These are phyloP conservation scores for Epinephelus fuscoguttatus DNA, from an alignment of 2,113 vertebrate genomes.

Conservation along the genomic window DNA sequence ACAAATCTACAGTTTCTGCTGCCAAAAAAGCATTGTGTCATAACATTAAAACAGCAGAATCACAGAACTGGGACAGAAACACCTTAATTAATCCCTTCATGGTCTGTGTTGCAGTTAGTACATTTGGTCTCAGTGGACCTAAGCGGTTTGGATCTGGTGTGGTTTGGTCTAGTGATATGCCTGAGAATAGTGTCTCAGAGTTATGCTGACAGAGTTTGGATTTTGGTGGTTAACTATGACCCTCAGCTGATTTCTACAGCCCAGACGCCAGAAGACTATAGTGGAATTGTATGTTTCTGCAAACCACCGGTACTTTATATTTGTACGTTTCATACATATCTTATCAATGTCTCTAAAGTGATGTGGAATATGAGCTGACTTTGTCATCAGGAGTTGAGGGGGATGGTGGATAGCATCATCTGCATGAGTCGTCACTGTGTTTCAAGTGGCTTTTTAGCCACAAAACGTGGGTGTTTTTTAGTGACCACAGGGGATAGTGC, in stretches of 20 bases:
- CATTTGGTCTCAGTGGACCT: conserved; percentile 57
- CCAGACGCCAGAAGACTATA: too few relatives aligned
- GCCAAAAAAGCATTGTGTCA: conserved; percentile 26
- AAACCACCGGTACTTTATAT: too few relatives aligned
- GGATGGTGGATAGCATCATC: too few relatives aligned
- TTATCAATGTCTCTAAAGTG: too few relatives aligned
- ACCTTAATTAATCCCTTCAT: conserved; percentile 55
- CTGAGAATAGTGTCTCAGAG: conserved; percentile 18
- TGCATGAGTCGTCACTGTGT: too few relatives aligned
- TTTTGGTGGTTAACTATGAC: neutral
- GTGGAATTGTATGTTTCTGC: too few relatives aligned
- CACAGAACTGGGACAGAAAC: conserved; percentile 34
- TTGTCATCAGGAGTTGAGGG: too few relatives aligned
- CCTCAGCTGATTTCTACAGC: neutral
- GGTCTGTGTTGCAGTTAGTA: conserved; percentile 49
- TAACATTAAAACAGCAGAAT: conserved; percentile 24
- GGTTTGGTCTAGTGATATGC: conserved; percentile 44
- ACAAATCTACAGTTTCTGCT: conserved; percentile 49
- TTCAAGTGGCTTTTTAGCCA: too few relatives aligned
- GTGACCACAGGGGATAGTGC: too few relatives aligned
- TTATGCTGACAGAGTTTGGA: neutral
- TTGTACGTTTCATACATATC: too few relatives aligned
- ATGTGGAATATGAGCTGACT: too few relatives aligned
- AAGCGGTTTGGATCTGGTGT: conserved; percentile 20
- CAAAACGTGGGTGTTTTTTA: too few relatives aligned